A percentile compares a stretch with the other conserved stretches of the same genome.
These are phyloP conservation scores for Drosophila bocki DNA, from an alignment of 1,140 invertebrate species.

Conservation along the genomic window DNA sequence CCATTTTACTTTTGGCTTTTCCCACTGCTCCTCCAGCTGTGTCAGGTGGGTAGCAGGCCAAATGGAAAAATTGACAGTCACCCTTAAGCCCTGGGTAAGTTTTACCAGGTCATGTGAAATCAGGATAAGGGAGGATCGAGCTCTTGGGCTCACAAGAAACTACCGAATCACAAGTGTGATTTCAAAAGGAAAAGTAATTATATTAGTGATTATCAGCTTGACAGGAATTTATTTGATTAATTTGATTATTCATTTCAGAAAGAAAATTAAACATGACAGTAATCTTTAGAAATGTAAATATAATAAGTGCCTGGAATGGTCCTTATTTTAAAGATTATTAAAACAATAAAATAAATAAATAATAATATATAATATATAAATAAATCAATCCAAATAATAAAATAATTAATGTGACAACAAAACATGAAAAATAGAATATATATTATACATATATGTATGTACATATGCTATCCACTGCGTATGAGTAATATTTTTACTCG, in stretches of 20 bases:
- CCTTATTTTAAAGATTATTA: neutral
- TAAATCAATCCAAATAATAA: neutral
- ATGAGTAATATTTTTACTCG: neutral
- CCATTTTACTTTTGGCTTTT: constrained; percentile 21
- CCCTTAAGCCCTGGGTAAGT: neutral
- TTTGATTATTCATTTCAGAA: neutral
- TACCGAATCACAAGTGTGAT: neutral
- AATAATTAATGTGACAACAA: neutral
- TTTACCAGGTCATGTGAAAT: neutral
- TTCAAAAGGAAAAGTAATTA: neutral
- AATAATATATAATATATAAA: too few relatives aligned
- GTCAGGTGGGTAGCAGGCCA: constrained; percentile 1
- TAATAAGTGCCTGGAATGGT: neutral
- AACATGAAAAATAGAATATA: neutral
- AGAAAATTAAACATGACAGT: neutral
- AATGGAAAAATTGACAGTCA: constrained; percentile 3
- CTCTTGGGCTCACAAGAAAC: neutral
- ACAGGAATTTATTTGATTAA: constrained; percentile 3
- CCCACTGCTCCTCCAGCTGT: neutral
- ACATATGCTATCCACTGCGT: neutral
- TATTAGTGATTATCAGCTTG: neutral
- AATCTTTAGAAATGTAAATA: neutral
- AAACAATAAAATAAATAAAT: too few relatives aligned
- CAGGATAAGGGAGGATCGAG: neutral
- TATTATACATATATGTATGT: too few relatives aligned